Evolutionary conservation across 2,113 vertebrate genomes (phyloP).

Genomic region (Mungos mungo): DNA sequence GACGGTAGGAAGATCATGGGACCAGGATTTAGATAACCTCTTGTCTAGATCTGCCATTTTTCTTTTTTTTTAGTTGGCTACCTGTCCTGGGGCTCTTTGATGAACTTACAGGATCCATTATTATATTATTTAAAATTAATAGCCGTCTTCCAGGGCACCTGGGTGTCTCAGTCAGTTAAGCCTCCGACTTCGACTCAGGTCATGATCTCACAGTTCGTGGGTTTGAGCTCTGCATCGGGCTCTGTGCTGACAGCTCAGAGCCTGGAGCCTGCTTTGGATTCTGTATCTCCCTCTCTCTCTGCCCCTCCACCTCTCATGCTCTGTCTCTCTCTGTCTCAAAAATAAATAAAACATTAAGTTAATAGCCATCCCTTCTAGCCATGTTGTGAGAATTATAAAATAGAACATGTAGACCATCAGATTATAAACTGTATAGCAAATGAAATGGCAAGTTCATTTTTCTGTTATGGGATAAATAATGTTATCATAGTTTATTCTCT

Average conservation of each 20-base stretch:
- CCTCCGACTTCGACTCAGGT: too few species aligned
- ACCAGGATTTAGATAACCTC: background rate
- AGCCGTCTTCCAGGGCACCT: background rate
- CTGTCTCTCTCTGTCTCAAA: too few species aligned
- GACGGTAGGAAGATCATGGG: background rate
- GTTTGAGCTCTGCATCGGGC: too few species aligned
- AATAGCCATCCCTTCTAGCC: background rate
- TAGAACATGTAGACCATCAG: too few species aligned
- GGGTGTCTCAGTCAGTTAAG: too few species aligned
- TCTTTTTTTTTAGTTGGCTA: background rate
- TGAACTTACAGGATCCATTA: background rate
- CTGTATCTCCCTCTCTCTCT: too few species aligned
- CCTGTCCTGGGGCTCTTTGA: background rate
- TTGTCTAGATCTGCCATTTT: background rate
- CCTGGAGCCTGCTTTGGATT: too few species aligned
- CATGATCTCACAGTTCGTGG: too few species aligned
- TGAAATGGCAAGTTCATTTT: slow-evolving; percentile 6
- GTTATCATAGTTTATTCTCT: background rate
- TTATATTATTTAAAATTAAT: background rate
- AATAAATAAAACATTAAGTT: too few species aligned
- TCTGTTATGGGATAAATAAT: background rate
- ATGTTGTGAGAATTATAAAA: background rate
- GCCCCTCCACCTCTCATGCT: too few species aligned
- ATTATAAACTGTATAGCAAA: background rate
- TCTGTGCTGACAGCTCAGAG: too few species aligned